Base-by-base conservation (phyloP, 2,888 invertebrate species). In the Syrphus vitripennis region DNA sequence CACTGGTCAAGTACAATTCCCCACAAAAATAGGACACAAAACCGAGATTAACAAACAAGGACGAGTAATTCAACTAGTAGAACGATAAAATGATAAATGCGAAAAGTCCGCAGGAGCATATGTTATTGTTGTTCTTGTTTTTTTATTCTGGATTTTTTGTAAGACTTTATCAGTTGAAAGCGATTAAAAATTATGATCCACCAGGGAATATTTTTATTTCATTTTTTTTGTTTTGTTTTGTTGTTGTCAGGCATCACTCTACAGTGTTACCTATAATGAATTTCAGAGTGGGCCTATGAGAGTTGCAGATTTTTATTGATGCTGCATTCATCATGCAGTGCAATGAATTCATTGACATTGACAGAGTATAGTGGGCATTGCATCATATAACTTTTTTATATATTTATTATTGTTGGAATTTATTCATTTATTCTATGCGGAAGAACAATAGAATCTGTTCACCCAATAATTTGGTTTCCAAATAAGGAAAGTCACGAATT, bases 121-220 rank as follows among this genome's bases (percentile, higher is more conserved):
- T 74, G 59, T 80, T 61, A 37, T 72, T 72, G 34, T 65, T 70
- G 29, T 29, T 55, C 1, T 55, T 37, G 34, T 74, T 67, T 67
- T 80, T 71, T n/a, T n/a, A n/a, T n/a, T n/a, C n/a, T n/a, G n/a
- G n/a, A n/a, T n/a, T n/a, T n/a, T 55, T 21, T 61, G 26, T 14
- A 26, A 24, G 69, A 77, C 70, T 86, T 82, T 86, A 82, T 86
- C 82, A 77, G 81, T 86, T 77, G 59, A 82, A 76, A 86, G 86
- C 72, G 82, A 86, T 86, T 86, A 86, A 86, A 78, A 86, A 86
- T 86, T 82, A 86, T 86, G 82, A 86, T 45, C 42, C 77, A 82
- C 82, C 65, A 53, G 86, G 77, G 84, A 42, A 19, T 45, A 59
- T 61, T 45, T 50, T 70, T 63, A 40, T 57, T 37, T n/a, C n/a